Evolutionary conservation across 1,140 invertebrate genomes (phyloP).

Genomic region (Hetaerina americana): DNA sequence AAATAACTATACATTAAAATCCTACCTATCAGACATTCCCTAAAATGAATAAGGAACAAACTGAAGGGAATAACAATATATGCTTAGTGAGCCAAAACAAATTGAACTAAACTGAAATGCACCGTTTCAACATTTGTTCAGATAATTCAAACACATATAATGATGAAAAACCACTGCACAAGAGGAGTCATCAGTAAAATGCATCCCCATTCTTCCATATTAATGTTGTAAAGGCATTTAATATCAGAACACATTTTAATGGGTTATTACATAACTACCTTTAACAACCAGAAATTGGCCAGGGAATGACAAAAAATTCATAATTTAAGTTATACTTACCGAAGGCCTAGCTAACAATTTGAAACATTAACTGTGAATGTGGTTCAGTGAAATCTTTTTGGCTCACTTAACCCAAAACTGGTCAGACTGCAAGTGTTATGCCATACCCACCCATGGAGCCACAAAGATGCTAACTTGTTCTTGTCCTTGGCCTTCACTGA

Average conservation of each 20-base stretch:
- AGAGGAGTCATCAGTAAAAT: neutral
- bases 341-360: neutral
- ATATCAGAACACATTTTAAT: slow-evolving; percentile 1
- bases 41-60: too few relatives aligned
- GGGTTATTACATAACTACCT: neutral
- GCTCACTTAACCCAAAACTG: neutral
- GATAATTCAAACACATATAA: neutral
- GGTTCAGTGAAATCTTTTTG: neutral
- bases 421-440: neutral
- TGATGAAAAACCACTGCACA: neutral
- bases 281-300: neutral
- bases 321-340: neutral
- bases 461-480: neutral
- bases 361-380: neutral
- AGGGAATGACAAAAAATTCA: neutral
- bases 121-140: neutral
- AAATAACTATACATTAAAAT: too few relatives aligned
- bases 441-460: neutral
- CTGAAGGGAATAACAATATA: too few relatives aligned
- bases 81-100: neutral
- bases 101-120: neutral
- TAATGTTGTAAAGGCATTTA: neutral
- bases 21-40: too few relatives aligned
- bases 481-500: neutral
- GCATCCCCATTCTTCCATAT: neutral